Conservation (phyloP, 2,888 invertebrate genomes). For the Enchytraeus crypticus region DNA sequence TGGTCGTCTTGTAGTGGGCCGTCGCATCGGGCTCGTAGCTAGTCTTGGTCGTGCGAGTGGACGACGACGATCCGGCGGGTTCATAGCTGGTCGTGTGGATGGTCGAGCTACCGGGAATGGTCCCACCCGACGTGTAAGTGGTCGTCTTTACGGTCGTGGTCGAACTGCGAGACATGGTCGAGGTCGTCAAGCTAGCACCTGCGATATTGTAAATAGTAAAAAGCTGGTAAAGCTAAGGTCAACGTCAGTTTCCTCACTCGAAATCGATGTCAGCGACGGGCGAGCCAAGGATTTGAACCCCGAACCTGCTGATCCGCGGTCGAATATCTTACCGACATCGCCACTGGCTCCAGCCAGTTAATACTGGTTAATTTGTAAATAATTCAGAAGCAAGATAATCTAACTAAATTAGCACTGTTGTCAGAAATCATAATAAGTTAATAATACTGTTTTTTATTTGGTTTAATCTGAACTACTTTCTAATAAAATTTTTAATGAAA, state of each 20-base stretch:
- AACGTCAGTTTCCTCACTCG: too few relatives aligned
- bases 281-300: too few relatives aligned
- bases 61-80: slow-evolving; percentile 2
- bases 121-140: slow-evolving; percentile 2
- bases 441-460: neutral
- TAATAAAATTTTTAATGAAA: too few relatives aligned
- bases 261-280: too few relatives aligned
- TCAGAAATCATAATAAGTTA: neutral
- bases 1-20: slow-evolving; percentile 13
- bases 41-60: neutral
- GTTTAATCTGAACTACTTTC: neutral
- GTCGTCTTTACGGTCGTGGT: slow-evolving; percentile 10
- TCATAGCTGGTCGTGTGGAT: slow-evolving; percentile 8
- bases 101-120: too few relatives aligned
- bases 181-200: too few relatives aligned
- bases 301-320: too few relatives aligned
- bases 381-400: neutral
- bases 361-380: too few relatives aligned
- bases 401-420: neutral
- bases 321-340: too few relatives aligned
- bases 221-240: too few relatives aligned
- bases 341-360: too few relatives aligned
- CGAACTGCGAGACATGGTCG: neutral
- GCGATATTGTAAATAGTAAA: too few relatives aligned
- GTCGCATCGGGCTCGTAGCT: slow-evolving; percentile 1